Evolutionary conservation across 2,797 vertebrate species (phyloP), one percentile per base, ranked within the genome.

Genomic region (Tadarida brasiliensis): DNA sequence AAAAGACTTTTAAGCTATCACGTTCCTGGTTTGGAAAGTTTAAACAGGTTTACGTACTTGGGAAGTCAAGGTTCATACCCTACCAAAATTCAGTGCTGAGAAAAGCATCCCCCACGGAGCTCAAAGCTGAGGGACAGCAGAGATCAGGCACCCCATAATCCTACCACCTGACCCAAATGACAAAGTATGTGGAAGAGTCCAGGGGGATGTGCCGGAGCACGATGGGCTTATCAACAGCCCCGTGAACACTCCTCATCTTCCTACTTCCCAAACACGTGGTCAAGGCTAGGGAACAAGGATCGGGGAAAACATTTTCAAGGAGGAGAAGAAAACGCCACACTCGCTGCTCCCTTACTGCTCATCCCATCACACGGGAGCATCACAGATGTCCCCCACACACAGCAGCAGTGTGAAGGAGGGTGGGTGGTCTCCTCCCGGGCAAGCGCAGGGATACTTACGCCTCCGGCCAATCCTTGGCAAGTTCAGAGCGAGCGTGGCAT

Each of bases 1-100:
- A 94, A 5, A 94, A 5, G n/a, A 67, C 76, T 87, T 85, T 71
- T n/a, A 83, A 74, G n/a, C 71, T n/a, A 90, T 54, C 59, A 19
- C 30, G 30, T 56, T 80, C 30, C 15, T 56, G 47, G 28, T 35
- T 80, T 57, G 10, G 33, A 80, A 82, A 57, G 20, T 82, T 91
- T 83, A 83, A 63, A 49, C 28, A 54, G 51, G 61, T 92, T 96
- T 82, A 71, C 51, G 49, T 15, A 70, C 12, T 84, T 24, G 94
- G 47, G 8, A 74, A 87, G 16, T 28, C 73, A 44, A 22, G 63
- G 26, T 51, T 88, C 82, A 8, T 24, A 5, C 19, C 6, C 35
- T 73, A 39, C 59, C 33, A 44, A 82, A 47, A 70, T 51, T 80
- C 77, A 85, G 5, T 15, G 35, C 67, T 82, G 44, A 85, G 39